A percentile compares a stretch with the other conserved stretches of the same genome.
These are phyloP conservation scores for Lycocerus yunnanus DNA, from an alignment of 2,888 invertebrate species.

Conservation along the genomic window DNA sequence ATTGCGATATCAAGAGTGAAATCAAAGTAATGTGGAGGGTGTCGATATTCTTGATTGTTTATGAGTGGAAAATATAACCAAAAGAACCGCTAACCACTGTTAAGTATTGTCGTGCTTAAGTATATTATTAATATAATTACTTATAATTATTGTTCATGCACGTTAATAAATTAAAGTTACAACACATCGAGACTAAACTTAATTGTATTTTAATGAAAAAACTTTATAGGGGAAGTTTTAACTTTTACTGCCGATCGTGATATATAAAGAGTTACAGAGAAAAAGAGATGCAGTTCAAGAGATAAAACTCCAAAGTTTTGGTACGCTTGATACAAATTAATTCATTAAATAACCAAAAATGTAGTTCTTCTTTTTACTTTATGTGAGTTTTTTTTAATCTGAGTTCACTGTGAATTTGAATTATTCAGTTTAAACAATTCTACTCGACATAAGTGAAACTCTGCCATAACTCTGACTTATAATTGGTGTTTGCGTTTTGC, in stretches of 20 bases:
- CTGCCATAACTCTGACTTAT: too few species aligned
- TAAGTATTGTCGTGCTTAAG: slow-evolving; percentile 8
- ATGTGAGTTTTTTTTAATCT: too few species aligned
- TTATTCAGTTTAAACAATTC: too few species aligned
- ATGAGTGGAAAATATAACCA: not conserved
- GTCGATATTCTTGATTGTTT: not conserved
- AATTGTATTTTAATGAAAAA: slow-evolving; percentile 3
- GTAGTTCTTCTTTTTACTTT: too few species aligned
- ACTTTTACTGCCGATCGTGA: not conserved
- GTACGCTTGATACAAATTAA: too few species aligned
- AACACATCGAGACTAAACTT: slow-evolving; percentile 5
- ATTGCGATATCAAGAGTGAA: not conserved
- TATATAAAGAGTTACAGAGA: too few species aligned
- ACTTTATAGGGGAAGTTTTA: not conserved
- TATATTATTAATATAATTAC: slow-evolving; percentile 3
- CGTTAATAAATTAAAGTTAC: slow-evolving; percentile 6
- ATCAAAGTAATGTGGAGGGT: not conserved
- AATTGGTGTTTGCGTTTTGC: too few species aligned
- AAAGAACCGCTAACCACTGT: slow-evolving; percentile 6
- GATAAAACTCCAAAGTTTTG: too few species aligned
- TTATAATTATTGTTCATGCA: slow-evolving; percentile 6
- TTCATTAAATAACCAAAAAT: too few species aligned
- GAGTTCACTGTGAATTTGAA: too few species aligned
- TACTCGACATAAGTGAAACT: too few species aligned
- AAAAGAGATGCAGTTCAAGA: too few species aligned